Percentiles rank a stretch among this genome's conserved stretches.
These are phyloP conservation scores for Ormyrus pomaceus DNA, from an alignment of 2,888 invertebrate genomes.

Conservation along the genomic window DNA sequence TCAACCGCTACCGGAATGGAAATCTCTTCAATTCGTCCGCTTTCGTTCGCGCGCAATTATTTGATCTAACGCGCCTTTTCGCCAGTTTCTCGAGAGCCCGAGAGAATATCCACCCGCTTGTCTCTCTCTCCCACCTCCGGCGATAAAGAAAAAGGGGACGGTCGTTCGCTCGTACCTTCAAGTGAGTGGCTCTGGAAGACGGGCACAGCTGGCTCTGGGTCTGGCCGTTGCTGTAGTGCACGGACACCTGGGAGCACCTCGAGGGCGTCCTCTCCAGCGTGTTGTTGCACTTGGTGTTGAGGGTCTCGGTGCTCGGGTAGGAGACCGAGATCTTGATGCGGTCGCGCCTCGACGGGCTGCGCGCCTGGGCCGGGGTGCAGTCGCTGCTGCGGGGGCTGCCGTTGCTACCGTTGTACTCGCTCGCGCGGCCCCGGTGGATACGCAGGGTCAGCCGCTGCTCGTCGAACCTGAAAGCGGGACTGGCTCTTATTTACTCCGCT, in stretches of 20 bases:
- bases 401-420: conserved; percentile 75
- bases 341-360: conserved; percentile 80
- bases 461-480: conserved; percentile 81
- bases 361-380: conserved; percentile 62
- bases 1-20: too few species aligned
- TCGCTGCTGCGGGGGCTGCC: conserved; percentile 66
- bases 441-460: conserved; percentile 93
- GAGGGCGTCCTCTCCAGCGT: conserved; percentile 72
- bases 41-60: too few species aligned
- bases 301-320: conserved; percentile 85
- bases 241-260: conserved; percentile 70
- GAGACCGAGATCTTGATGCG: conserved; percentile 92
- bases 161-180: conserved; percentile 65
- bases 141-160: neutral
- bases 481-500: neutral
- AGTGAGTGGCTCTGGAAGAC: conserved; percentile 67
- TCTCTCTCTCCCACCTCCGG: too few species aligned
- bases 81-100: too few species aligned
- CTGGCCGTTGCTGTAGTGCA: conserved; percentile 72
- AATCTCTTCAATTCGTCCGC: too few species aligned
- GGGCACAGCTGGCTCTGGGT: conserved; percentile 72
- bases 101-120: too few species aligned
- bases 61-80: too few species aligned
- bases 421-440: conserved; percentile 91
- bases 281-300: conserved; percentile 72